Conservation (phyloP, 2,113 vertebrate genomes). For the Cavia aperea region DNA sequence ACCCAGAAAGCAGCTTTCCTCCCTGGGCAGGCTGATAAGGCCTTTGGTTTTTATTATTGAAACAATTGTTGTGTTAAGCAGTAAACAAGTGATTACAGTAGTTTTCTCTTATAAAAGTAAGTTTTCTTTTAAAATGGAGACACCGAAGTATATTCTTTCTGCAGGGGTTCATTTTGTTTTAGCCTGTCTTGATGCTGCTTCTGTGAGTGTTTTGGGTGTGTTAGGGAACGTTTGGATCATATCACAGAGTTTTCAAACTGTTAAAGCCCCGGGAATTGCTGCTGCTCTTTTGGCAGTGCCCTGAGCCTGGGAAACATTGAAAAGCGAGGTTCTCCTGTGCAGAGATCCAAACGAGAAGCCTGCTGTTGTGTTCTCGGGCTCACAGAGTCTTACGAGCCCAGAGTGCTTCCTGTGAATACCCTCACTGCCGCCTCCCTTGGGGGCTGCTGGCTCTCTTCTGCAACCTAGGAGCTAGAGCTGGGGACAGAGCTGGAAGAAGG, state of each 20-base stretch:
- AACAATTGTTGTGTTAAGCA: neutral
- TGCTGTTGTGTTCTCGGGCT: neutral
- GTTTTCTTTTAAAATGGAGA: neutral
- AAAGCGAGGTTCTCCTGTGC: neutral
- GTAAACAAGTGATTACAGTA: neutral
- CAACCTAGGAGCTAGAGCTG: accelerated
- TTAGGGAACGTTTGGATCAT: neutral
- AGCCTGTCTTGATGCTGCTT: neutral
- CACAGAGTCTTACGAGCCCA: neutral
- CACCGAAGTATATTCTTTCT: neutral
- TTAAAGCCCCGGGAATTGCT: neutral
- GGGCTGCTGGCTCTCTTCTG: neutral
- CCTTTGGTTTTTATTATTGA: neutral
- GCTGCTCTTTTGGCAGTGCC: too few species aligned
- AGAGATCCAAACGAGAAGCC: neutral
- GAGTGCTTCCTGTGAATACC: neutral
- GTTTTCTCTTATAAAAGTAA: neutral
- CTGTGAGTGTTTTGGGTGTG: neutral
- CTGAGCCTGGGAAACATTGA: neutral
- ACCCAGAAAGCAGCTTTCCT: neutral
- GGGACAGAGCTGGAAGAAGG: accelerated
- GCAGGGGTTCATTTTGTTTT: neutral
- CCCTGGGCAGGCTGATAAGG: neutral
- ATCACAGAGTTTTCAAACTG: neutral
- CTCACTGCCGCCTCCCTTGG: neutral